Evolutionary conservation across 2,113 vertebrate species (phyloP).

Genomic region (Odontophorus gujanensis): DNA sequence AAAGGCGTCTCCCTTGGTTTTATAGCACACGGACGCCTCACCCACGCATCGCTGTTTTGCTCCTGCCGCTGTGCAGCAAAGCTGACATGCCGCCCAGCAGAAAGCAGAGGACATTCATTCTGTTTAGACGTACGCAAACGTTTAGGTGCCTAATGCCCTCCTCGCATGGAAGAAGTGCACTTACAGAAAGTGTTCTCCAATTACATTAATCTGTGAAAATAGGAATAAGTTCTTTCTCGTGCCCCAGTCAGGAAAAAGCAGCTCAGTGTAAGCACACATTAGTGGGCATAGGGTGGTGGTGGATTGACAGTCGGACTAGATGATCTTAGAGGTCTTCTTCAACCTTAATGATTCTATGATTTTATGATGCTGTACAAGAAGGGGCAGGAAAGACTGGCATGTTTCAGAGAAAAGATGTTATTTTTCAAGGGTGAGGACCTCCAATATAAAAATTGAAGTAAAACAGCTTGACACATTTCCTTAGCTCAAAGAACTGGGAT

Average conservation of each 20-base stretch:
- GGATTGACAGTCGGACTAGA: no score
- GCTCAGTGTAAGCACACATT: not conserved
- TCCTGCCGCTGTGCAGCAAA: not conserved
- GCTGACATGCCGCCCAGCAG: not conserved
- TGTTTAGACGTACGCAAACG: accelerated
- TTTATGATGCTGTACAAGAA: not conserved
- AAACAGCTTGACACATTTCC: not conserved
- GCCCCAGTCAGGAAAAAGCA: not conserved
- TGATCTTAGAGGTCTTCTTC: no score
- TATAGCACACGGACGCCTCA: not conserved
- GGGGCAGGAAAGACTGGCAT: not conserved
- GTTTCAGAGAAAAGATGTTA: not conserved
- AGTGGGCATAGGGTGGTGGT: no score
- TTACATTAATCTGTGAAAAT: not conserved
- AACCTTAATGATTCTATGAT: no score
- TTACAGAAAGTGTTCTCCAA: not conserved
- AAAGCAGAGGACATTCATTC: not conserved
- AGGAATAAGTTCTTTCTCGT: constrained; percentile 8
- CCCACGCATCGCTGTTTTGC: accelerated
- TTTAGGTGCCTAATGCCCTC: not conserved
- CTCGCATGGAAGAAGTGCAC: accelerated
- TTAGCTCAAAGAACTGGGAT: not conserved
- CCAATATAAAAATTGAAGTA: not conserved
- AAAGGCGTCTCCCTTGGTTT: not conserved
- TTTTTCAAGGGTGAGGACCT: not conserved